Base-by-base conservation (phyloP, 2,113 vertebrate genomes). In the Gorsachius goisagi region DNA sequence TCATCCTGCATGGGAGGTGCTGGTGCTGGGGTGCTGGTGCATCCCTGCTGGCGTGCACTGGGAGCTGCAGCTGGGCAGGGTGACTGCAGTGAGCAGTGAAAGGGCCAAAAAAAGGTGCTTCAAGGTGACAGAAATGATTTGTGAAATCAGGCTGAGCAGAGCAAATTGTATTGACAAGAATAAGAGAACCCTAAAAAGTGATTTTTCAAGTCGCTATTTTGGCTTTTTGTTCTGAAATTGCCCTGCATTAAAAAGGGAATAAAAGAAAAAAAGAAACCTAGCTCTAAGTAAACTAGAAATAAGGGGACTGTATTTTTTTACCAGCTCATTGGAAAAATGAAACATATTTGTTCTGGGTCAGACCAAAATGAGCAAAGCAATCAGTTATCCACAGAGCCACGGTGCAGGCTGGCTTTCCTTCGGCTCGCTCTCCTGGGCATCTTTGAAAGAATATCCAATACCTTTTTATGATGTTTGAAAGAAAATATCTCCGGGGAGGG, bases 291-390 rank as follows among this genome's bases (percentile, higher is more conserved):
- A 97, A 95, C 91, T 91, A 90, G 92, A 95, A 96, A 94, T 90
- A 95, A 83, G 78, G 55, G 88, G 82, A 90, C 62, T 91, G 66
- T 95, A 91, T 89, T 89, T 93, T 96, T 96, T 94, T 93, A 95
- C 85, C 95, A 95, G 85, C 90, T 96, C 85, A 85, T 94, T 96
- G 93, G 93, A 97, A 97, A 97, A 96, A 96, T 94, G 95, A 97
- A 95, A 93, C 81, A 66, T 96, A 96, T 95, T 96, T 96, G 95
- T 96, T 96, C 95, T 96, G 90, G 95, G 92, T 94, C 91, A 97
- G 90, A 90, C 95, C 63, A 76, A 95, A 96, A 95, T 85, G 95
- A 96, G 95, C 95, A 94, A 80, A 91, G 93, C 91, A 96, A 96
- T 96, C 95, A 89, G 95, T 97, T 96, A 95, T 94, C 95, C 28